Conservation (phyloP, 2,797 vertebrate genomes). For the Helicolenus hilgendorfi region DNA sequence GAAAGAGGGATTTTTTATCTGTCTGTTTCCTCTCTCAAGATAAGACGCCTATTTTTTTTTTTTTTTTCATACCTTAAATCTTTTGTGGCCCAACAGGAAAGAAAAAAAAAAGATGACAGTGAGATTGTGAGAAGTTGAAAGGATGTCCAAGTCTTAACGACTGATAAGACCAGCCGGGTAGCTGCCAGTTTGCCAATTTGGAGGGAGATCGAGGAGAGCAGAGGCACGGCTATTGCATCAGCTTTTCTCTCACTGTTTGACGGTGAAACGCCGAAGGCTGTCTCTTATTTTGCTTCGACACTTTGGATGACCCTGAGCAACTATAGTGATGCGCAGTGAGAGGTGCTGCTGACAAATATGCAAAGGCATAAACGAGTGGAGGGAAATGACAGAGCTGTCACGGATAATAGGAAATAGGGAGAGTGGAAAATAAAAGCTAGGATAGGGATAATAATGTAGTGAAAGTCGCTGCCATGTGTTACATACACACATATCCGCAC, state of each 20-base stretch:
- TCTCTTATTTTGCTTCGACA: slow-evolving; percentile 44
- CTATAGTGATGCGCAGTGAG: slow-evolving; percentile 28
- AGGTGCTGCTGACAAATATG: slow-evolving; percentile 41
- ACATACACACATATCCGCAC: neutral
- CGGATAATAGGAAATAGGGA: neutral
- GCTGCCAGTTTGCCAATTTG: slow-evolving; percentile 50
- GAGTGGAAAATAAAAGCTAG: slow-evolving; percentile 26
- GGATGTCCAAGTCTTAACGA: slow-evolving; percentile 24
- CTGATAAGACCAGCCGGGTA: slow-evolving; percentile 25
- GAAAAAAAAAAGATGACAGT: slow-evolving; percentile 15
- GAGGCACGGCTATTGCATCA: slow-evolving; percentile 25
- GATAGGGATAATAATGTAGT: slow-evolving; percentile 11
- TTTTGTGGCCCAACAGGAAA: neutral
- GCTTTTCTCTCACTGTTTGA: slow-evolving; percentile 18
- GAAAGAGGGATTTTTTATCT: slow-evolving; percentile 33
- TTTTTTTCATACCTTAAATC: slow-evolving; percentile 19
- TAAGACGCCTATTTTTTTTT: slow-evolving; percentile 1
- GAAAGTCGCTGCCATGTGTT: slow-evolving; percentile 8
- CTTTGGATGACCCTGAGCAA: slow-evolving; percentile 54
- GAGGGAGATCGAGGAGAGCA: slow-evolving; percentile 20
- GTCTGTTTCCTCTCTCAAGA: slow-evolving; percentile 22
- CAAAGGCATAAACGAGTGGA: slow-evolving; percentile 28
- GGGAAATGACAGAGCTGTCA: slow-evolving; percentile 55
- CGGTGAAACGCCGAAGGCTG: slow-evolving; percentile 14
- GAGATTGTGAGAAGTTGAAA: slow-evolving; percentile 37